Percentiles rank a stretch among this genome's conserved stretches.
These are phyloP conservation scores for Drosophila recens DNA, from an alignment of 2,888 invertebrate species.

Conservation along the genomic window DNA sequence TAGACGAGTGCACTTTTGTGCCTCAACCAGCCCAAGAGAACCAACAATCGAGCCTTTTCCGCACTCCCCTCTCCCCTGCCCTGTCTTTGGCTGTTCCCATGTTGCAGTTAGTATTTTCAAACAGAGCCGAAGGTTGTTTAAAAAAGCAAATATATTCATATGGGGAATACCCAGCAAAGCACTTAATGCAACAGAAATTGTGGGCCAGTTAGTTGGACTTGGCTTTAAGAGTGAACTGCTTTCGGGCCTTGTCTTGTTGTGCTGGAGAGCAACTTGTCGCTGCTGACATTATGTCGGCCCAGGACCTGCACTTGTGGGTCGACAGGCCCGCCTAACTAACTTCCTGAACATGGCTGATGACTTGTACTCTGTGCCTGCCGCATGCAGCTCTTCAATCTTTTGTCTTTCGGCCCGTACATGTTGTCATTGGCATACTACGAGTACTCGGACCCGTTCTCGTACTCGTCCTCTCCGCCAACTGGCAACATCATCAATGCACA, in stretches of 20 bases:
- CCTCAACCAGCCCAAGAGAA: constrained; percentile 54
- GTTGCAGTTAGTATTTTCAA: constrained; percentile 43
- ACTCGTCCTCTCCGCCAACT: constrained; percentile 43
- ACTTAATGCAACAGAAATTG: constrained; percentile 21
- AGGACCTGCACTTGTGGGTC: constrained; percentile 40
- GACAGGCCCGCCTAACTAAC: constrained; percentile 70
- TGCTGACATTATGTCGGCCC: constrained; percentile 70
- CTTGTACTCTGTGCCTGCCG: constrained; percentile 63
- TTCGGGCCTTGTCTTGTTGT: constrained; percentile 14
- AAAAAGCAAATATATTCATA: constrained; percentile 54
- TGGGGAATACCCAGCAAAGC: constrained; percentile 7
- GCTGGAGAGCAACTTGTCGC: constrained; percentile 64
- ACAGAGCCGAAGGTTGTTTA: constrained; percentile 10
- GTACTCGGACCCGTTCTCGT: neutral
- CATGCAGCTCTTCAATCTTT: constrained; percentile 63
- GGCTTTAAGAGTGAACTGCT: constrained; percentile 21
- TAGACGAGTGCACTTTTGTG: constrained; percentile 61
- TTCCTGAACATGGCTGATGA: constrained; percentile 77
- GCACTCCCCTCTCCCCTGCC: neutral
- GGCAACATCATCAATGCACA: constrained; percentile 61
- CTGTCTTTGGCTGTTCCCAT: neutral
- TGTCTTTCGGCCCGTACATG: constrained; percentile 64
- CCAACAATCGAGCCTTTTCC: constrained; percentile 15
- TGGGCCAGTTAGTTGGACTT: constrained; percentile 14
- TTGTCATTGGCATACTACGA: constrained; percentile 66